Evolutionary conservation across 2,888 invertebrate genomes (phyloP), one percentile per base, ranked within the genome.

Genomic region (Macroteleia sp.): DNA sequence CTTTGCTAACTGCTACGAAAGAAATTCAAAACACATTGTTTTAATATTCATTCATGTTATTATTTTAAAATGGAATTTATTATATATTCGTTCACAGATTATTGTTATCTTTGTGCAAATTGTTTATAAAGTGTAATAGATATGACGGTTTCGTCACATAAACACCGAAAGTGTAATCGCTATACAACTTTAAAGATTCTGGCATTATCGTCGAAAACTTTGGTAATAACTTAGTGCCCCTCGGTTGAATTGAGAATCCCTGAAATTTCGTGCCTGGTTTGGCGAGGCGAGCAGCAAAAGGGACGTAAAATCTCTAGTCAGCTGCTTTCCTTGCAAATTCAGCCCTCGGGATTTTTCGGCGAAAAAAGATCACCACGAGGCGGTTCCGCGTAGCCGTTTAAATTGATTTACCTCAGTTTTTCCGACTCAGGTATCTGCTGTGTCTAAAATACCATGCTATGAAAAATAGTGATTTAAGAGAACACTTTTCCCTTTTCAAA

Each of bases 291-390:
- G 54, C 41, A 56, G 74, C 67, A n/a, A 71, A 83, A 79, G 76
- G 74, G 80, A 71, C 78, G 76, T 81, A 81, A 85, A 84, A 85
- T 86, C 85, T 83, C 78, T 66, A 86, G 88, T 90, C 90, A 89
- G 89, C 89, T 89, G 88, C 86, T 87, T 87, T 87, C 86, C 84
- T 85, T 85, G 90, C 89, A 85, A 87, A 89, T 87, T 87, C 85
- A 83, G 79, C 84, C 85, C 83, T 78, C 70, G 64, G 70, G 71
- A 81, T 77, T 74, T 77, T 75, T 54, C 66, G 64, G 42, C 73
- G 41, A 41, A 74, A 75, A 74, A 79, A 70, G 57, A 75, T 61
- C 50, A 74, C 62, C 61, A 59, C 50, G 48, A 75, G 50, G 78
- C 50, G 71, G 77, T 83, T 70, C 80, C 81, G 81, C 77, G 83